These are phyloP conservation scores for Ophraella communa DNA, from an alignment of 2,888 invertebrate species.

Conservation along the genomic window DNA sequence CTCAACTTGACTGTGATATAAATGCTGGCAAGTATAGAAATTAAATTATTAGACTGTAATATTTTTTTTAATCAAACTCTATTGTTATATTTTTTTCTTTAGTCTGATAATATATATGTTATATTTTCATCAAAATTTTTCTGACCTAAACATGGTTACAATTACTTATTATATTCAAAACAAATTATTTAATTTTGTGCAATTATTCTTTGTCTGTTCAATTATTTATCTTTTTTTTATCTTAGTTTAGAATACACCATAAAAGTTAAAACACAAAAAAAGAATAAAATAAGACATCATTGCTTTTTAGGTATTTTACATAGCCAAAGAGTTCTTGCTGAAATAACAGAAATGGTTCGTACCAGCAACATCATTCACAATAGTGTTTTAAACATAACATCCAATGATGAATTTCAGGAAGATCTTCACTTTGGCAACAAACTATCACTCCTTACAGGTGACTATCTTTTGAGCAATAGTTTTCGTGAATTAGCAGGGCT, in stretches of 20 bases:
- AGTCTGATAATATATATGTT: too few relatives aligned
- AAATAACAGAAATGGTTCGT: constrained; percentile 94
- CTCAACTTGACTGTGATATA: constrained; percentile 82
- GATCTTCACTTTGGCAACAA: constrained; percentile 95
- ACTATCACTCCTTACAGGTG: constrained; percentile 86
- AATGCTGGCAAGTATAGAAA: constrained; percentile 69
- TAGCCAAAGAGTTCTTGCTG: constrained; percentile 86
- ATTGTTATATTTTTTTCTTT: neutral
- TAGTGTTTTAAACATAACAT: constrained; percentile 79
- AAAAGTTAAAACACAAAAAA: too few relatives aligned
- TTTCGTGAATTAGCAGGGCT: constrained; percentile 84
- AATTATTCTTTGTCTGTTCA: too few relatives aligned
- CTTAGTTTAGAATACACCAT: too few relatives aligned
- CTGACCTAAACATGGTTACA: too few relatives aligned
- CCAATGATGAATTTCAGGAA: constrained; percentile 60
- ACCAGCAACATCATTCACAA: constrained; percentile 86
- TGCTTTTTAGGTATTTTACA: constrained; percentile 67
- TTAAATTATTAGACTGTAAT: neutral
- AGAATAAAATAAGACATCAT: too few relatives aligned
- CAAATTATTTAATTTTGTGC: too few relatives aligned
- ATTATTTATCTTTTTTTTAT: too few relatives aligned
- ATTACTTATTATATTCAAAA: too few relatives aligned
- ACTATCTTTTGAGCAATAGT: constrained; percentile 89
- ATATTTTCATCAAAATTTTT: too few relatives aligned
- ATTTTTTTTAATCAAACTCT: neutral